Base-by-base conservation (phyloP, 53 echinoderm and acorn worm species). In the Pentamera pediparva region DNA sequence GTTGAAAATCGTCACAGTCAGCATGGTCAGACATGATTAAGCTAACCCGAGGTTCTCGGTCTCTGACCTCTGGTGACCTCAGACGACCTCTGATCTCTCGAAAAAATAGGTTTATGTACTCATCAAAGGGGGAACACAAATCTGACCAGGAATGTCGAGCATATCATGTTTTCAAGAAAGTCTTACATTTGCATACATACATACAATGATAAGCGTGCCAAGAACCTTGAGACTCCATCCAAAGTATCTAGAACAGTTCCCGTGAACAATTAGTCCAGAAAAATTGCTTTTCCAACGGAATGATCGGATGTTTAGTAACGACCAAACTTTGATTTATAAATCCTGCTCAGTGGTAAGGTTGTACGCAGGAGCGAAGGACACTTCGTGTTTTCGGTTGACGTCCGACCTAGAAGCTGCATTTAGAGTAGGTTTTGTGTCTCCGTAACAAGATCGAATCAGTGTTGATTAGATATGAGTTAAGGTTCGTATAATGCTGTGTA, bases 161-260 rank as follows among this genome's bases (percentile, higher is more conserved):
- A 27, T 58, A 58, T 30, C 59, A 6, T 58, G 59, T 58, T 58
- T 58, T 25, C 25, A 58, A 58, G 59, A 58, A 58, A 58, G 59
- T 27, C 26, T 30, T 27, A 25, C 28, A 25, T 30, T 27, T 58
- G 6, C 29, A 12, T 30, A 58, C 12, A 58, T n/a, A 22, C 56
- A 2, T 25, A 58, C 24, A 25, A 58, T 58, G 59, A 58, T 27
- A 25, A 25, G 29, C 59, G 29, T 58, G 29, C 24, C 24, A 10
- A 4, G 29, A 27, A 58, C 59, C 59, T 5, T 58, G 25, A 58
- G 59, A 10, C 59, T 24, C 22, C 22, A 30, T 58, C 59, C 1
- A 58, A n/a, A 58, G 59, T 58, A 58, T 25, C 17, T 27, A 28
- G 29, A 58, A 58, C 5, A 58, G 59, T 58, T 58, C 29, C 59